Conservation (phyloP, 2,888 invertebrate genomes). For the Stenotaenia linearis region DNA sequence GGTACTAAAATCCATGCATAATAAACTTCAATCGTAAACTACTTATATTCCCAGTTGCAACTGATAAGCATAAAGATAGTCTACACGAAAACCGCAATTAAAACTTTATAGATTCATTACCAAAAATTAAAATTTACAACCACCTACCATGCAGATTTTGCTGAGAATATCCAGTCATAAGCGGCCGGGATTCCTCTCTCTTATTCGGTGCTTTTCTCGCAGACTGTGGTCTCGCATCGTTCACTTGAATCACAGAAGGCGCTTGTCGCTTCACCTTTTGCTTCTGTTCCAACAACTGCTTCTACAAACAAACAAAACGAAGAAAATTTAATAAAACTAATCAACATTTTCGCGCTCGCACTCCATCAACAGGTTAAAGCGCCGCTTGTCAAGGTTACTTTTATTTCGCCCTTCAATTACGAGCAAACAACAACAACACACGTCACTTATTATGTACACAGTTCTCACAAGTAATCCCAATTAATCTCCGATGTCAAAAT, state of each 20-base stretch:
- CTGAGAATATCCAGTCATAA: conserved; percentile 32
- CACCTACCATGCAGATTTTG: conserved; percentile 32
- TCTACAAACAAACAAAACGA: conserved; percentile 53
- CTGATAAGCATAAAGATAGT: background rate
- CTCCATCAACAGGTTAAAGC: conserved; percentile 10
- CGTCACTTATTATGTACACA: background rate
- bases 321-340: background rate
- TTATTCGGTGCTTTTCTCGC: conserved; percentile 31
- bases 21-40: background rate
- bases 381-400: too few species aligned
- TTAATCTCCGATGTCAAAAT: background rate
- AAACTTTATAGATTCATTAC: background rate
- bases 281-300: conserved; percentile 80
- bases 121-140: background rate
- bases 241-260: conserved; percentile 56
- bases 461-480: background rate
- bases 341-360: background rate
- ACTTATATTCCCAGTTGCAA: background rate
- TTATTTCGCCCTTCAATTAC: too few species aligned
- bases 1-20: background rate
- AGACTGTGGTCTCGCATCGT: conserved; percentile 56
- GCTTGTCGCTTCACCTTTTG: conserved; percentile 79
- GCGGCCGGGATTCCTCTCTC: conserved; percentile 28
- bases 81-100: background rate
- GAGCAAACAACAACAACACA: background rate